Base-by-base conservation (phyloP, 2,888 invertebrate species). In the Lycocerus yunnanus region DNA sequence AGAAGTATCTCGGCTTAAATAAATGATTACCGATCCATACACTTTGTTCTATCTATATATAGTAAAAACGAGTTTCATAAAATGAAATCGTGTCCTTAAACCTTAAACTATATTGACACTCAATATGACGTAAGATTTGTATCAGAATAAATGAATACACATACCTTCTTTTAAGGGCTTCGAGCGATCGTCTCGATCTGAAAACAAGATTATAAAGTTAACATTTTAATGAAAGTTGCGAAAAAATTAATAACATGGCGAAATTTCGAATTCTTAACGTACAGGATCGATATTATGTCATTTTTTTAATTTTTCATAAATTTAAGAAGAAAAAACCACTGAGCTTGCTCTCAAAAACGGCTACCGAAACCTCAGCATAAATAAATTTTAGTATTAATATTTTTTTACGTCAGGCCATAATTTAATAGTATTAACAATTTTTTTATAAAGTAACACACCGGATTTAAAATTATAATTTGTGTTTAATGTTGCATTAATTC, bases 131-230 rank as follows among this genome's bases (percentile, higher is more conserved):
- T 27, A 15, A 63, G 27, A 69, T 24, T 20, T 16, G 15, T 18
- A 68, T 68, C 68, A n/a, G 43, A 68, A 68, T 15, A 20, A 61
- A 63, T 18, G 21, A 15, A n/a, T n/a, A 16, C 43, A 65, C 58
- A 65, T 65, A 43, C 73, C 18, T 68, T 65, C 24, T 66, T 65
- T 66, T 65, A 60, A 73, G 58, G 65, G 68, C 65, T 43, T 65
- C 21, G 10, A 13, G 24, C 58, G 14, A 24, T 68, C 58, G 21
- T 15, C 24, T 21, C 20, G 58, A 66, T 59, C 73, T 73, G 69
- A 69, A n/a, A 73, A 73, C 73, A 69, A 61, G 66, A 66, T 59
- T 16, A 67, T 73, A 69, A 69, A 73, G 14, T 73, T 73, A 73
- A 15, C 27, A 67, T 43, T 66, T 72, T 73, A 60, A 69, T 68